These are phyloP conservation scores for Petrocephalus schoutedeni DNA, from an alignment of 2,797 vertebrate genomes.

Conservation along the genomic window DNA sequence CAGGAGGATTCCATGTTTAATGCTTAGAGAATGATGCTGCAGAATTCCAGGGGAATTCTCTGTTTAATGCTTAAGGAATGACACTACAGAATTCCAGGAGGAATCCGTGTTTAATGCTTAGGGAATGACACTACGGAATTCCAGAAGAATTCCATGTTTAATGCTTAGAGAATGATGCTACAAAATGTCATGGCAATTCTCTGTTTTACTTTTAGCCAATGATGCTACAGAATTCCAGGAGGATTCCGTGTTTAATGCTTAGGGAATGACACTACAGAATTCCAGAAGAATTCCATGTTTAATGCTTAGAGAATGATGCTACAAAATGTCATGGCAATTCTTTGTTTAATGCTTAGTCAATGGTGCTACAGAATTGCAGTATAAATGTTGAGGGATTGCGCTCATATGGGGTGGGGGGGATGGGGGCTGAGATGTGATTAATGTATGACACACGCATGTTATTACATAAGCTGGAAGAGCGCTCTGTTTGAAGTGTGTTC, in stretches of 20 bases:
- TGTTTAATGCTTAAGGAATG: background rate
- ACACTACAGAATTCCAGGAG: background rate
- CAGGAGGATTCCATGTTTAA: background rate
- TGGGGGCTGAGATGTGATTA: background rate
- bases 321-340: background rate
- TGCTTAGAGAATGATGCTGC: background rate
- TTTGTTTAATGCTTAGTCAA: background rate
- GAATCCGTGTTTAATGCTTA: too few species aligned
- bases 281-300: too few species aligned
- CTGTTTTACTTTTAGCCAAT: background rate
- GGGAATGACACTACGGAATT: too few species aligned
- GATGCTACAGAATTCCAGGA: background rate
- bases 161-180: background rate
- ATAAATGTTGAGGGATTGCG: background rate
- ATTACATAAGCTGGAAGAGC: background rate
- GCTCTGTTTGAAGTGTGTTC: conserved; percentile 14
- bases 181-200: background rate
- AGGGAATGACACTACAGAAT: too few species aligned
- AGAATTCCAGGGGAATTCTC: background rate
- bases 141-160: background rate
- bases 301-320: too few species aligned
- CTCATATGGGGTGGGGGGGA: too few species aligned
- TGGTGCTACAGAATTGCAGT: background rate
- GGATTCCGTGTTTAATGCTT: background rate
- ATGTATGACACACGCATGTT: background rate